These are phyloP conservation scores for Microcebus murinus DNA, from an alignment of 2,113 vertebrate species.

Conservation along the genomic window DNA sequence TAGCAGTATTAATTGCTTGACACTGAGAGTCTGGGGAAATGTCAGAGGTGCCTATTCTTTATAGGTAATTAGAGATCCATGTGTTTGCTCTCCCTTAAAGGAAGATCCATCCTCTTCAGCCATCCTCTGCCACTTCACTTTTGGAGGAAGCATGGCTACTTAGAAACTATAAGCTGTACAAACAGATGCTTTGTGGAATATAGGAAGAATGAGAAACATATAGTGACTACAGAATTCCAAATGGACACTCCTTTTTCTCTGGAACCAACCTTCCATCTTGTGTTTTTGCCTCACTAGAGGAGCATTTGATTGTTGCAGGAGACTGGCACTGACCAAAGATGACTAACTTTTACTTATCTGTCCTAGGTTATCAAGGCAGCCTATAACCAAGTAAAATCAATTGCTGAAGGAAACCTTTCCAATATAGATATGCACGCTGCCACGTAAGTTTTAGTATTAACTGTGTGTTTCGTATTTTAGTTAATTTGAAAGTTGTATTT, in stretches of 20 bases:
- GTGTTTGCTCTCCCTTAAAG: not conserved
- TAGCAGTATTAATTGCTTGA: not conserved
- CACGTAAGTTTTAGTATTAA: conserved; percentile 89
- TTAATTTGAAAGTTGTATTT: conserved; percentile 1
- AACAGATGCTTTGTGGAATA: not conserved
- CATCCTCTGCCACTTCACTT: not conserved
- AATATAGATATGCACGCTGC: conserved; percentile 90
- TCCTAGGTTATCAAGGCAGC: conserved; percentile 94
- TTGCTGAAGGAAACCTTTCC: conserved; percentile 91
- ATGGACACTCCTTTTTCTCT: not conserved
- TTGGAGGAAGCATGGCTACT: not conserved
- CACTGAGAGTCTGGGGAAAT: not conserved
- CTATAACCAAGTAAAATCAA: conserved; percentile 89
- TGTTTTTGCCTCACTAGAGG: not conserved
- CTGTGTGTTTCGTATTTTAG: not conserved
- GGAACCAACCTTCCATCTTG: not conserved
- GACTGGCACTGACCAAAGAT: not conserved
- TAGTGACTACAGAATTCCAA: not conserved
- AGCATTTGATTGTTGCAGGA: not conserved
- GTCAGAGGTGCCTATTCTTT: not conserved
- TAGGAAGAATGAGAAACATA: not conserved
- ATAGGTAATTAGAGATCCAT: not conserved
- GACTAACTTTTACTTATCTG: conserved; percentile 40
- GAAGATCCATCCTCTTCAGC: not conserved
- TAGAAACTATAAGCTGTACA: not conserved